Evolutionary conservation across 1,140 invertebrate species (phyloP).

Genomic region (Lerema accius): DNA sequence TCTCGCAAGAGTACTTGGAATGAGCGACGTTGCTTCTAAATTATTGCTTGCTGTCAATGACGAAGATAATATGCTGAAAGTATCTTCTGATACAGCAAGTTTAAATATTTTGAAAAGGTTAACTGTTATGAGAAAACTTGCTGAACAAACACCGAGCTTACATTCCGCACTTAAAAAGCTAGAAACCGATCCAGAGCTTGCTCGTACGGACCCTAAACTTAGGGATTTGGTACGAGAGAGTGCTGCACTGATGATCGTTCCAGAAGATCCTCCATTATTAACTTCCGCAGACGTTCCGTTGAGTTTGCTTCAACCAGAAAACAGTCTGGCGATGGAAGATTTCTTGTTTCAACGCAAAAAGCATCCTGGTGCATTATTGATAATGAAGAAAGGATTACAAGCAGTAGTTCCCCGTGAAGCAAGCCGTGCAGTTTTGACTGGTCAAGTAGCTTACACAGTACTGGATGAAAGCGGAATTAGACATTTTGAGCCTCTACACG

Average conservation of each 20-base stretch:
- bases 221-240: constrained; percentile 88
- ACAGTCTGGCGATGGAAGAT: constrained; percentile 89
- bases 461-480: constrained; percentile 90
- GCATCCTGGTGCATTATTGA: constrained; percentile 86
- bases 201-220: constrained; percentile 86
- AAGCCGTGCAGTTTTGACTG: constrained; percentile 87
- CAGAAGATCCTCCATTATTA: constrained; percentile 84
- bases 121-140: constrained; percentile 88
- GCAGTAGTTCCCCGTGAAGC: constrained; percentile 90
- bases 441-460: constrained; percentile 89
- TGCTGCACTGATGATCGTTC: constrained; percentile 86
- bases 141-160: constrained; percentile 86
- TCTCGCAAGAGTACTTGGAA: constrained; percentile 87
- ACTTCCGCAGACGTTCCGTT: constrained; percentile 87
- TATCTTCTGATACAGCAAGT: constrained; percentile 85
- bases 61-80: constrained; percentile 82
- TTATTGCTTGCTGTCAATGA: constrained; percentile 85
- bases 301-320: constrained; percentile 85
- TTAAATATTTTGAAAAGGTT: constrained; percentile 88
- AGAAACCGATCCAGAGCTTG: constrained; percentile 85
- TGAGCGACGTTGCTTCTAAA: constrained; percentile 85
- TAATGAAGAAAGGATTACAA: constrained; percentile 90
- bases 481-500: constrained; percentile 90
- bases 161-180: constrained; percentile 84
- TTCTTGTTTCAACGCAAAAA: constrained; percentile 86